These are phyloP conservation scores for Takifugu ocellatus DNA, from an alignment of 2,797 vertebrate species.

Conservation along the genomic window DNA sequence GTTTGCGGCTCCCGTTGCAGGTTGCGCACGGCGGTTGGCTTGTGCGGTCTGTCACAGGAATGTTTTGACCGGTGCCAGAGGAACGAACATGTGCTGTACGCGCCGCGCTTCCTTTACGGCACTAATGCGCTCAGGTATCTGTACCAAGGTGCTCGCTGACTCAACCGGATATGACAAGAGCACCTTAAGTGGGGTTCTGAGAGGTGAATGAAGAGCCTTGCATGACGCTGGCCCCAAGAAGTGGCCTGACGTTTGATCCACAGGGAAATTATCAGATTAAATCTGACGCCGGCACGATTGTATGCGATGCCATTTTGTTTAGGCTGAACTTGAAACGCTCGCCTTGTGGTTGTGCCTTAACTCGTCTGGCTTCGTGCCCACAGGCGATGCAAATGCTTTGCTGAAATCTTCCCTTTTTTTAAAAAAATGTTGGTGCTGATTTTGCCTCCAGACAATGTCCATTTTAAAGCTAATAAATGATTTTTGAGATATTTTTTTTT, in stretches of 20 bases:
- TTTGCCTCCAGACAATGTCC: not conserved
- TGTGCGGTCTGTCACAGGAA: conserved; percentile 70
- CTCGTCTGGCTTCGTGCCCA: conserved; percentile 38
- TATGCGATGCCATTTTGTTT: conserved; percentile 33
- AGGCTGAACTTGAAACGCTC: conserved; percentile 55
- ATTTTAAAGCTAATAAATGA: not conserved
- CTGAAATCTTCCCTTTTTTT: not conserved
- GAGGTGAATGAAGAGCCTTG: not conserved
- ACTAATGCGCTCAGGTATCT: conserved; percentile 26
- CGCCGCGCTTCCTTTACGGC: conserved; percentile 43
- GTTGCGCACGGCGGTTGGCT: conserved; percentile 59
- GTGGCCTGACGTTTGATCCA: not conserved
- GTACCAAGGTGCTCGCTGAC: conserved; percentile 37
- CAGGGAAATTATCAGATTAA: not conserved
- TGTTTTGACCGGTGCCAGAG: conserved; percentile 65
- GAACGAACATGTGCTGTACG: conserved; percentile 50
- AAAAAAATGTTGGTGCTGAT: not conserved
- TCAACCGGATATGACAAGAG: conserved; percentile 41
- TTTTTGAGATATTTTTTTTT: conserved; percentile 16
- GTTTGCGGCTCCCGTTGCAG: conserved; percentile 52
- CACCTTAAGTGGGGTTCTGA: conserved; percentile 33
- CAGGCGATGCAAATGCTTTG: conserved; percentile 29
- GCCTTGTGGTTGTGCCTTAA: conserved; percentile 47
- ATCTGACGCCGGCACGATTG: not conserved
- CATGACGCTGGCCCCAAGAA: conserved; percentile 1